Percentiles rank a stretch among this genome's conserved stretches.
Evolutionary conservation across 2,888 invertebrate species (phyloP).

Genomic region (Acanthoscelides obtectus): DNA sequence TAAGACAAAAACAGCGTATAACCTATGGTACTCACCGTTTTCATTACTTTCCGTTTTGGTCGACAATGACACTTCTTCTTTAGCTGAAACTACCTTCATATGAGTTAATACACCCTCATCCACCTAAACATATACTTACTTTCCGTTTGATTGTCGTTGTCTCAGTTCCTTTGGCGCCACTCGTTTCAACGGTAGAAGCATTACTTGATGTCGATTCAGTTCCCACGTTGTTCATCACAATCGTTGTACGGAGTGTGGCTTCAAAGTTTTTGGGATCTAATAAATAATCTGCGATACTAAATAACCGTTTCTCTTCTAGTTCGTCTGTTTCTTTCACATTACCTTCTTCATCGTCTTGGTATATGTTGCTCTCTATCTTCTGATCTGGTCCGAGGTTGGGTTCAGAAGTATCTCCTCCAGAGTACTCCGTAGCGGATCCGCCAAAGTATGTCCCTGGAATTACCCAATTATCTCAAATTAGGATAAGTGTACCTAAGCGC

Average conservation of each 20-base stretch:
- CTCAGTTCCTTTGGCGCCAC: not conserved
- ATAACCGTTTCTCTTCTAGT: not conserved
- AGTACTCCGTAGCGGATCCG: not conserved
- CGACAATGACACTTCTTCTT: not conserved
- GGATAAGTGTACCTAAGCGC: no score
- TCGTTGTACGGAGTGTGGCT: slow-evolving; percentile 4
- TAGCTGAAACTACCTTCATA: not conserved
- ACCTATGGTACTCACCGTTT: not conserved
- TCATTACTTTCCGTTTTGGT: not conserved
- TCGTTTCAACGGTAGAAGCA: not conserved
- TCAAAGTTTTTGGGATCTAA: slow-evolving; percentile 8
- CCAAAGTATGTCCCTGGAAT: not conserved
- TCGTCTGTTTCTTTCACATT: not conserved
- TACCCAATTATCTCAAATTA: not conserved
- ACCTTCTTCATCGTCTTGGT: not conserved
- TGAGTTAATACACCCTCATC: not conserved
- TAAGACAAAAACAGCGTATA: no score
- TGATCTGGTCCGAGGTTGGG: not conserved
- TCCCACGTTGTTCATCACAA: not conserved
- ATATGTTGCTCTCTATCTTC: not conserved
- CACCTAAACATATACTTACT: not conserved
- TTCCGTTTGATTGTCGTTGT: not conserved
- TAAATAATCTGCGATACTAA: slow-evolving; percentile 7
- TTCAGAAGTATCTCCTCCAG: not conserved
- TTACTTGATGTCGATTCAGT: not conserved